A percentile compares a stretch with the other conserved stretches of the same genome.
phyloP scores from a whole-genome alignment of 2,797 vertebrate genomes.

The Eutrigla gurnardus region DNA sequence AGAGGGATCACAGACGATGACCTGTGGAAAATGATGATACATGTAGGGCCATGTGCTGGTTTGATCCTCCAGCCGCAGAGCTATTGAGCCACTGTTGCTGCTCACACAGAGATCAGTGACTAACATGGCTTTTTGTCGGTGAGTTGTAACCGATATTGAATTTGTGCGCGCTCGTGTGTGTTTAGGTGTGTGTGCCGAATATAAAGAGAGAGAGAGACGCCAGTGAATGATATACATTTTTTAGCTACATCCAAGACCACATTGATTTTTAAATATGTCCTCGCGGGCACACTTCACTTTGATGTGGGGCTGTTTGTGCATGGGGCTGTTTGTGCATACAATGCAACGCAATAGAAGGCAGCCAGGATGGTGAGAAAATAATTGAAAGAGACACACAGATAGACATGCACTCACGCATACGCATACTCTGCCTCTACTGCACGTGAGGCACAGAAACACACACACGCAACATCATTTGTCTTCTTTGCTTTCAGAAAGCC shows the following conservation, averaged over 20 bases:
- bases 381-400: conserved; percentile 53
- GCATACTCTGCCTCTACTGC: conserved; percentile 15
- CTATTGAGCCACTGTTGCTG: conserved; percentile 38
- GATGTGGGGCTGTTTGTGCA: conserved; percentile 68
- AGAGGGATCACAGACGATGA: conserved; percentile 47
- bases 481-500: conserved; percentile 12
- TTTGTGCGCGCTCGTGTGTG: conserved; percentile 35
- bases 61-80: conserved; percentile 51
- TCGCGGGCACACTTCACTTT: conserved; percentile 72
- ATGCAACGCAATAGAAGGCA: conserved; percentile 53
- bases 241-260: conserved; percentile 67
- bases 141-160: conserved; percentile 51
- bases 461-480: conserved; percentile 7
- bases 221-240: conserved; percentile 66
- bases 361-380: conserved; percentile 49
- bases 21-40: conserved; percentile 58
- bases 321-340: conserved; percentile 62
- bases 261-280: conserved; percentile 78
- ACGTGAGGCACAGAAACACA: conserved; percentile 22
- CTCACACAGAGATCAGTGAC: conserved; percentile 50
- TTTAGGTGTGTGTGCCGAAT: conserved; percentile 48
- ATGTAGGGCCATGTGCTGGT: conserved; percentile 25
- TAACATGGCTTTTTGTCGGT: conserved; percentile 40
- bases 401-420: conserved; percentile 22
- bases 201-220: conserved; percentile 24